Percentiles rank a stretch among this genome's conserved stretches.
phyloP scores from a whole-genome alignment of 2,797 vertebrate genomes.

The Scolopax bukidnonensis region DNA sequence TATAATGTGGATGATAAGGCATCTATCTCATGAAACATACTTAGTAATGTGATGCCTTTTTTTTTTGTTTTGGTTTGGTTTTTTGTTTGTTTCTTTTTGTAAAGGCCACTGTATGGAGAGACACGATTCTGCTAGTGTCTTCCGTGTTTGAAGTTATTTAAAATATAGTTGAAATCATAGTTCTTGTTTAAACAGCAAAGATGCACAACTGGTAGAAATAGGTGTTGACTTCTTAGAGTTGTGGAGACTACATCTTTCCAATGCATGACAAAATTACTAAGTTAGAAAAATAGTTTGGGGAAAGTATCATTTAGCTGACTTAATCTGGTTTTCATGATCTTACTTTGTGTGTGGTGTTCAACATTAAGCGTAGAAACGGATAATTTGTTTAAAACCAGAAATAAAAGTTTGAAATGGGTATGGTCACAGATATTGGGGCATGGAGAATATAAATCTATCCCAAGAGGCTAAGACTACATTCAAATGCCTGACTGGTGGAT shows the following conservation, averaged over 20 bases:
- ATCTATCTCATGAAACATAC: fast-evolving
- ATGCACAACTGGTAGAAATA: fast-evolving
- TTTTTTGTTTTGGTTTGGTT: too few relatives aligned
- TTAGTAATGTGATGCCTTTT: too few relatives aligned
- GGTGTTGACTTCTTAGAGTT: neutral
- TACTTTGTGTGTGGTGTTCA: fast-evolving
- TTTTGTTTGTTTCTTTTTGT: neutral
- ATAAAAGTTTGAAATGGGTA: neutral
- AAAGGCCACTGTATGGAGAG: fast-evolving
- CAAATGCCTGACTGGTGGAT: neutral
- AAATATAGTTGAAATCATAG: neutral
- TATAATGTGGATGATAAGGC: fast-evolving
- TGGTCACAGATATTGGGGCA: too few relatives aligned
- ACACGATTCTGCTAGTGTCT: fast-evolving
- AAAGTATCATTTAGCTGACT: neutral
- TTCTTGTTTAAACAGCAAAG: neutral
- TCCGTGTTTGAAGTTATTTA: neutral
- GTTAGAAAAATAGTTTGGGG: neutral
- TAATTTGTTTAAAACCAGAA: neutral
- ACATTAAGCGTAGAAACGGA: neutral
- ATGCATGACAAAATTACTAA: neutral
- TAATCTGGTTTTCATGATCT: neutral
- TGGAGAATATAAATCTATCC: neutral
- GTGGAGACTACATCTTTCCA: fast-evolving
- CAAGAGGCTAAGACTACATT: fast-evolving